Conservation (phyloP, 2,113 vertebrate genomes). For the Microcebus tavaratra region DNA sequence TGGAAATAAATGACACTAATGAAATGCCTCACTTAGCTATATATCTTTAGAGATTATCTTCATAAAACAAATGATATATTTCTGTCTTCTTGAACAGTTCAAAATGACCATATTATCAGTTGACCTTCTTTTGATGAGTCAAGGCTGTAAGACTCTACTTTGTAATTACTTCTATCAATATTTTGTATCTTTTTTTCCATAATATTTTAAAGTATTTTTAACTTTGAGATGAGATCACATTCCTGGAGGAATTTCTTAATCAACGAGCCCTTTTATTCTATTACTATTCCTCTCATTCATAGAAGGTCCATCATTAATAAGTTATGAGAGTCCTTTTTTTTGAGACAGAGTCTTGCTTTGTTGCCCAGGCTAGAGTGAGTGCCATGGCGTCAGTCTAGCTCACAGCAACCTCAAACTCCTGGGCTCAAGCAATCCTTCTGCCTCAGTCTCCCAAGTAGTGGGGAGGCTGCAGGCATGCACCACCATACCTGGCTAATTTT, state of each 20-base stretch:
- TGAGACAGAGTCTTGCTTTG: too few species aligned
- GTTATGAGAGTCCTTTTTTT: not conserved
- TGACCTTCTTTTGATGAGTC: not conserved
- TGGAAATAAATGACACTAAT: not conserved
- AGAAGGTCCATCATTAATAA: not conserved
- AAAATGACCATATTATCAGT: not conserved
- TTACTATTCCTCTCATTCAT: not conserved
- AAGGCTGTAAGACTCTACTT: not conserved
- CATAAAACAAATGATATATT: not conserved
- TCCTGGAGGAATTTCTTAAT: not conserved
- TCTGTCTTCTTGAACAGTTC: not conserved
- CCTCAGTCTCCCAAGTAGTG: too few species aligned
- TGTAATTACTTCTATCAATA: not conserved
- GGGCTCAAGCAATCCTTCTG: too few species aligned
- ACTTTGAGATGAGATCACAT: not conserved
- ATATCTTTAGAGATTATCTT: not conserved
- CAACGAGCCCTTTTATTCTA: not conserved
- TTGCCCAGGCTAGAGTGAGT: too few species aligned
- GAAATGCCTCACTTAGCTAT: not conserved
- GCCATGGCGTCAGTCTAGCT: too few species aligned
- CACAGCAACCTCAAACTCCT: too few species aligned
- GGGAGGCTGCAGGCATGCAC: too few species aligned
- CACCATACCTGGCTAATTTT: too few species aligned
- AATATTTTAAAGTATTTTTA: not conserved
- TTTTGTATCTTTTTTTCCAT: fast-evolving